Base-by-base conservation (phyloP, 2,113 vertebrate genomes). In the Perccottus glenii region DNA sequence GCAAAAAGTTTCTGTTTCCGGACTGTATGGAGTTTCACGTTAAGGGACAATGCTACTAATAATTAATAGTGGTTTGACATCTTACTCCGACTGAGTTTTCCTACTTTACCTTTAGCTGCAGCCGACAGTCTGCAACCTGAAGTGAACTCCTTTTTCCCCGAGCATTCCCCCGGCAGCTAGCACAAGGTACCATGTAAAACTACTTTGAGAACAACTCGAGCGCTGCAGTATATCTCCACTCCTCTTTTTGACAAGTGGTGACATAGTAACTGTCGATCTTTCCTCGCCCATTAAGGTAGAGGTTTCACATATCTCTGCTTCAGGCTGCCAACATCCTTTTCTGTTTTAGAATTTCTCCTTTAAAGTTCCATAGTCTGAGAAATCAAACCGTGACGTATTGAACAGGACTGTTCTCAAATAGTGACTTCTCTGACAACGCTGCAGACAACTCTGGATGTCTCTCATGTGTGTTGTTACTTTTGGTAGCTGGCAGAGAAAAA, bases 191-290 rank as follows among this genome's bases (percentile, higher is more conserved):
- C 80, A 57, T 88, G 83, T 88, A 86, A 82, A 87, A 88, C 72
- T 82, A 77, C 75, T 85, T 78, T 73, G 40, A 83, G 86, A 88
- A 86, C 84, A 87, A 77, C 81, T 83, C 78, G 45, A 49, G 77
- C 73, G 77, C 71, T 59, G 44, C 75, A 66, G 27, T 67, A 62
- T 61, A 73, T 66, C 80, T 78, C 72, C 69, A 74, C 80, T 85
- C 73, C 67, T 80, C 67, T 74, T 60, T 48, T 80, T 83, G 83
- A 87, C 85, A 77, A 85, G 79, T 69, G 81, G 83, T 83, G 86
- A 89, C 90, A 86, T 78, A 67, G 64, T 83, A 87, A 83, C 86
- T 82, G 86, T 88, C 87, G 76, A 85, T 90, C 87, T 86, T 84
- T 81, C 75, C 85, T 81, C 72, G 73, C 80, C 85, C 78, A 89